These are phyloP conservation scores for Trichacis sp. DNA, from an alignment of 2,888 invertebrate genomes.

Conservation along the genomic window DNA sequence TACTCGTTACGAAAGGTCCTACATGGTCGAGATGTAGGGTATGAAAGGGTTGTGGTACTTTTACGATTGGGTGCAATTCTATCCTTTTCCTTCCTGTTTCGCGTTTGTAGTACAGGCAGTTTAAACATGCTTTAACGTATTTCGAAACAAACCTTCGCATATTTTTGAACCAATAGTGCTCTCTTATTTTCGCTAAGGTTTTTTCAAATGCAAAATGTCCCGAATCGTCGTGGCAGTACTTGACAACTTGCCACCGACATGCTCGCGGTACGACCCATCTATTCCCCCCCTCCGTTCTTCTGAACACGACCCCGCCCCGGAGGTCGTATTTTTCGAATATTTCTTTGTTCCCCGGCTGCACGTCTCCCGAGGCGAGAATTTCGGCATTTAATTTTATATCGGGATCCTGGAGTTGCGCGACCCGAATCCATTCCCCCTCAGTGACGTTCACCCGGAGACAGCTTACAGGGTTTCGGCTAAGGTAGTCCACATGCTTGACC, in stretches of 20 bases:
- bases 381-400: constrained; percentile 31
- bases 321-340: constrained; percentile 19
- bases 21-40: constrained; percentile 22
- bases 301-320: constrained; percentile 3
- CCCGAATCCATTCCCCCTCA: constrained; percentile 42
- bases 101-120: constrained; percentile 61
- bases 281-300: background rate
- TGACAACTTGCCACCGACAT: constrained; percentile 50
- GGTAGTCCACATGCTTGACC: constrained; percentile 43
- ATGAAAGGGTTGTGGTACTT: constrained; percentile 14
- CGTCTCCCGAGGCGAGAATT: constrained; percentile 22
- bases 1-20: constrained; percentile 11
- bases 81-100: background rate
- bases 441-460: constrained; percentile 27
- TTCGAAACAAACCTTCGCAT: constrained; percentile 60
- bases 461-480: constrained; percentile 41
- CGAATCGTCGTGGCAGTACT: constrained; percentile 60
- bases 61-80: constrained; percentile 11
- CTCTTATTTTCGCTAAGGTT: constrained; percentile 52
- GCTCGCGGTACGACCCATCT: constrained; percentile 56
- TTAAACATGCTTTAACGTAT: constrained; percentile 63
- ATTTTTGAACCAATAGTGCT: constrained; percentile 65
- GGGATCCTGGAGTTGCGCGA: constrained; percentile 37
- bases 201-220: constrained; percentile 62
- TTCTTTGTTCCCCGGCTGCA: constrained; percentile 19